Percentiles rank a stretch among this genome's conserved stretches.
phyloP scores from a whole-genome alignment of 2,888 invertebrate genomes.

The Limnephilus auricula region DNA sequence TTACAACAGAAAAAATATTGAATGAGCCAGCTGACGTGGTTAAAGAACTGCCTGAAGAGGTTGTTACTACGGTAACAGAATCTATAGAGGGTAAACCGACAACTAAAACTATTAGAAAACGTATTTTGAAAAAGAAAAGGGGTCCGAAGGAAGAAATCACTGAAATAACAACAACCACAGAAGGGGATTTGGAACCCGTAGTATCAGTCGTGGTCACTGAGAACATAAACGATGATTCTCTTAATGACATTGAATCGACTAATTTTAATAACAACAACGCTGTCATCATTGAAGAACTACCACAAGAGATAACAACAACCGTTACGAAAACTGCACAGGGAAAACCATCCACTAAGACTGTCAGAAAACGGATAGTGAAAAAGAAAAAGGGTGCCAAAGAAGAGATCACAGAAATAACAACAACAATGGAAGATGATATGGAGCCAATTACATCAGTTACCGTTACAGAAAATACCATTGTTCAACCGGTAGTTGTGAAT shows the following conservation, averaged over 20 bases:
- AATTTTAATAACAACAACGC: slow-evolving; percentile 67
- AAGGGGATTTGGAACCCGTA: slow-evolving; percentile 64
- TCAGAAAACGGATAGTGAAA: slow-evolving; percentile 68
- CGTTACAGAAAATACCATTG: slow-evolving; percentile 70
- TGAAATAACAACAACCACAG: slow-evolving; percentile 69
- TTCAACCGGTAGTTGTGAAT: slow-evolving; percentile 50
- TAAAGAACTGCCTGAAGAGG: slow-evolving; percentile 68
- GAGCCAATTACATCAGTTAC: slow-evolving; percentile 72
- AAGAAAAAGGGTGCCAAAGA: slow-evolving; percentile 68
- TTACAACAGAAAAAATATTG: slow-evolving; percentile 66
- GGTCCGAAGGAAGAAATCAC: slow-evolving; percentile 72
- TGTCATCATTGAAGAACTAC: slow-evolving; percentile 63
- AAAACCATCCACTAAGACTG: slow-evolving; percentile 68
- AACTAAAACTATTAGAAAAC: slow-evolving; percentile 70
- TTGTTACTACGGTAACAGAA: slow-evolving; percentile 67
- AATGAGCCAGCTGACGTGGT: slow-evolving; percentile 70
- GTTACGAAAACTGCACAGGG: neutral
- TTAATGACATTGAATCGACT: slow-evolving; percentile 70
- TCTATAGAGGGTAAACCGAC: slow-evolving; percentile 70
- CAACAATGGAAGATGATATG: slow-evolving; percentile 73
- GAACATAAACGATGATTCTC: slow-evolving; percentile 63
- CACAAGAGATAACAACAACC: slow-evolving; percentile 21
- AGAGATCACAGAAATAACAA: slow-evolving; percentile 71
- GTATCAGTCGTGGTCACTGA: slow-evolving; percentile 68
- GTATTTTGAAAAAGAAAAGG: slow-evolving; percentile 70